These are phyloP conservation scores for Heliocidaris tuberculata DNA, from an alignment of 35 echinoderm and acorn worm genomes.

Conservation along the genomic window DNA sequence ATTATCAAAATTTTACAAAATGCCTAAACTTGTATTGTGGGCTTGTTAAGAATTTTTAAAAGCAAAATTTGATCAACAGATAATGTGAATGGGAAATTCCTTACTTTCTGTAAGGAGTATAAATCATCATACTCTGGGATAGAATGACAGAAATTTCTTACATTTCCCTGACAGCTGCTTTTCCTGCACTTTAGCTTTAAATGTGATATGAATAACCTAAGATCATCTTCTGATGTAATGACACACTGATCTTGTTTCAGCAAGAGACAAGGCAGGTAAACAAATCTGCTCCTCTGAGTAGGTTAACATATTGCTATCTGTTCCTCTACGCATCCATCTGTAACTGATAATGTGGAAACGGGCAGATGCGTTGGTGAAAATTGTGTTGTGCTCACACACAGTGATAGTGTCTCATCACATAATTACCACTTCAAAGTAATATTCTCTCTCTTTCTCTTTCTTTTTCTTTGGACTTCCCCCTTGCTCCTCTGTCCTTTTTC, in stretches of 20 bases:
- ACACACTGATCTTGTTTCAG: not conserved
- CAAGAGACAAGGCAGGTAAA: not conserved
- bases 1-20: too few species aligned
- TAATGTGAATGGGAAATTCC: too few species aligned
- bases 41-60: too few species aligned
- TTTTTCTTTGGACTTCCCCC: not conserved
- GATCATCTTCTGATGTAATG: not conserved
- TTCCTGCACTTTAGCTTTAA: not conserved
- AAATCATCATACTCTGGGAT: too few species aligned
- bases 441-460: not conserved
- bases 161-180: too few species aligned
- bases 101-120: too few species aligned
- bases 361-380: not conserved
- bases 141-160: too few species aligned
- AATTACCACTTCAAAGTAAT: not conserved
- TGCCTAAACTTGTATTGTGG: too few species aligned
- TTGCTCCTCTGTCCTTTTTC: too few species aligned
- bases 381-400: not conserved
- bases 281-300: not conserved
- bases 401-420: not conserved
- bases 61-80: too few species aligned
- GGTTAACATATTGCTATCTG: not conserved
- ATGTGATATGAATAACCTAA: not conserved
- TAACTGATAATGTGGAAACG: not conserved
- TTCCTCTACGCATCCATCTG: not conserved